Evolutionary conservation across 2,113 vertebrate species (phyloP).

Genomic region (Sturnira hondurensis): DNA sequence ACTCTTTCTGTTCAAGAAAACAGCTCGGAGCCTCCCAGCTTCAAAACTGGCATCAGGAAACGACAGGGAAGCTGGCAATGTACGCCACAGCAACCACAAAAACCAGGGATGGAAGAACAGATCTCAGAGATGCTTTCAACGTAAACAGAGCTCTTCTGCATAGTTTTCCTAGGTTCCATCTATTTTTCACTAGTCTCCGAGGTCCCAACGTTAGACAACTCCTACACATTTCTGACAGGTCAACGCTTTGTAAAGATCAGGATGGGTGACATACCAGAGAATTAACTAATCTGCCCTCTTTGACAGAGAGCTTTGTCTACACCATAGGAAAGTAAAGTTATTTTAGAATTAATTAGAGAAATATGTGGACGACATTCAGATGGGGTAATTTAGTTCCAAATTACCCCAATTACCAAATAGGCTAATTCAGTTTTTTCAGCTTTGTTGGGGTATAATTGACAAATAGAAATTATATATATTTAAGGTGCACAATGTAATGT

Average conservation of each 20-base stretch:
- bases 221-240: conserved; percentile 20
- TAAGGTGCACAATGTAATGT: background rate
- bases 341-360: conserved; percentile 10
- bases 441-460: background rate
- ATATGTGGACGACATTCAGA: background rate
- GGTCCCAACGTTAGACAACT: background rate
- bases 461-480: background rate
- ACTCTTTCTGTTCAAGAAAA: background rate
- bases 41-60: background rate
- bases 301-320: background rate
- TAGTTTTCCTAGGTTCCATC: background rate
- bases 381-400: background rate
- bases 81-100: background rate
- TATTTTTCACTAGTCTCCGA: conserved; percentile 44
- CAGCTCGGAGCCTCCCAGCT: background rate
- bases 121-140: background rate
- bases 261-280: background rate
- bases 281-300: background rate
- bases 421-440: background rate
- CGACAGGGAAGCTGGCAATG: background rate
- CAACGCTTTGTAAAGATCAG: background rate
- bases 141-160: background rate
- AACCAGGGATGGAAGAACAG: background rate
- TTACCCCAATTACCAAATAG: background rate
- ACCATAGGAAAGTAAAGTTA: background rate